A percentile compares a stretch with the other conserved stretches of the same genome.
phyloP scores from a whole-genome alignment of 2,888 invertebrate species.

The Latrodectus elegans region DNA sequence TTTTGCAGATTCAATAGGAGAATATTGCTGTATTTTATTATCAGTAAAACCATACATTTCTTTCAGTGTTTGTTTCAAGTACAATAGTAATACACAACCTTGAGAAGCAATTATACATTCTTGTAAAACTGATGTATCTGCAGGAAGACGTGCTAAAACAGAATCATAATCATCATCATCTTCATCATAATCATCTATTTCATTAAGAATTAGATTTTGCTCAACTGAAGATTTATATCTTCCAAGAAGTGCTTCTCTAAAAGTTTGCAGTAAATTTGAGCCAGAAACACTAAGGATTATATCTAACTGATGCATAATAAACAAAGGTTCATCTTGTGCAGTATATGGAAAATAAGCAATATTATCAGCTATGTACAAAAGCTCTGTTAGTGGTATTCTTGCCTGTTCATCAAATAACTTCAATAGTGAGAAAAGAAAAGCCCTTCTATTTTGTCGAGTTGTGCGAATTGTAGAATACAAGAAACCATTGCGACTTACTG shows the following conservation, averaged over 20 bases:
- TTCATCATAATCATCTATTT: constrained; percentile 84
- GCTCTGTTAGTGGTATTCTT: constrained; percentile 92
- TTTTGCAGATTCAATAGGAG: constrained; percentile 95
- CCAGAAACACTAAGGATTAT: constrained; percentile 97
- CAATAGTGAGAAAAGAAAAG: constrained; percentile 89
- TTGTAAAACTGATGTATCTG: constrained; percentile 85
- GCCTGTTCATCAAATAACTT: constrained; percentile 92
- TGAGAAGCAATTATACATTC: constrained; percentile 94
- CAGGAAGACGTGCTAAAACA: constrained; percentile 84
- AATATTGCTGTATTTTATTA: constrained; percentile 96
- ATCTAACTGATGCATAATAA: constrained; percentile 98
- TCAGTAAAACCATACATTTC: constrained; percentile 97
- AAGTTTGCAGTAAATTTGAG: constrained; percentile 94
- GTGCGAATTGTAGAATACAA: constrained; percentile 93
- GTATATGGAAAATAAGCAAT: constrained; percentile 98
- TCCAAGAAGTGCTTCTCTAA: constrained; percentile 83
- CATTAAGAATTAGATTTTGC: constrained; percentile 69
- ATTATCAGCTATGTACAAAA: constrained; percentile 98
- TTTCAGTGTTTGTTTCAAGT: constrained; percentile 96
- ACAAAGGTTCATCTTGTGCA: constrained; percentile 97
- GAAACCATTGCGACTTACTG: constrained; percentile 91
- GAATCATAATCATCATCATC: constrained; percentile 92
- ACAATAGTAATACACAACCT: constrained; percentile 93
- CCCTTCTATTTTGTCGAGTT: constrained; percentile 94
- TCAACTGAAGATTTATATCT: constrained; percentile 17